These are phyloP conservation scores for Cerceris rybyensis DNA, from an alignment of 2,888 invertebrate genomes.

Conservation along the genomic window DNA sequence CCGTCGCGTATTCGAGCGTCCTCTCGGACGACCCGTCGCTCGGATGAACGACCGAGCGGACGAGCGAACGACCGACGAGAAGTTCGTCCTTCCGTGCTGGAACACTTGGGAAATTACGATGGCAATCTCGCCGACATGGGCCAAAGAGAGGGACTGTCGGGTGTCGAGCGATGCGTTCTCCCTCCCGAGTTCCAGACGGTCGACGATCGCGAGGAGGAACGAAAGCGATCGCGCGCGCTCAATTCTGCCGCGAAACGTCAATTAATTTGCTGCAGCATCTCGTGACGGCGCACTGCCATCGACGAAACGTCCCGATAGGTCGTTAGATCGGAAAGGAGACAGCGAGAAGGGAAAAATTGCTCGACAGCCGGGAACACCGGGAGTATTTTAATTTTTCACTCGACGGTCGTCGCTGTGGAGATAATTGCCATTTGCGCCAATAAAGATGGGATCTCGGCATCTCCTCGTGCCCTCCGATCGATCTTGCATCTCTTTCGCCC, in stretches of 20 bases:
- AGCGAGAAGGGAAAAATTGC: conserved; percentile 57
- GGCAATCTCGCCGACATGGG: conserved; percentile 22
- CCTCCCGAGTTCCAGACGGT: too few species aligned
- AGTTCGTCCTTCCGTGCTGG: neutral
- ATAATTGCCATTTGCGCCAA: conserved; percentile 69
- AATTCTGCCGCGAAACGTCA: conserved; percentile 42
- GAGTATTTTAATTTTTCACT: conserved; percentile 63
- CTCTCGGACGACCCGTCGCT: too few species aligned
- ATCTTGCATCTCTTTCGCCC: neutral
- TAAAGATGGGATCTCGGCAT: conserved; percentile 59
- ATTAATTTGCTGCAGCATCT: conserved; percentile 56
- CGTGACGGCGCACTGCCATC: conserved; percentile 39
- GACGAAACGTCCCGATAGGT: conserved; percentile 40
- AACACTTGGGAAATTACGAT: conserved; percentile 44
- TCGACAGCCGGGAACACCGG: conserved; percentile 55
- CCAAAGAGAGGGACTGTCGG: too few species aligned
- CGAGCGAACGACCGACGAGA: too few species aligned
- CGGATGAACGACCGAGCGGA: too few species aligned
- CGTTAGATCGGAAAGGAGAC: conserved; percentile 49
- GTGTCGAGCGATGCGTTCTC: too few species aligned
- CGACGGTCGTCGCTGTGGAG: conserved; percentile 57
- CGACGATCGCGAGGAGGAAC: too few species aligned
- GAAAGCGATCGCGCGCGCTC: too few species aligned
- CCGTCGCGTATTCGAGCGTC: too few species aligned
- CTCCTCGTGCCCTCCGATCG: neutral